Percentiles rank a stretch among this genome's conserved stretches.
These are phyloP conservation scores for Anser cygnoides DNA, from an alignment of 2,113 vertebrate species.

Conservation along the genomic window DNA sequence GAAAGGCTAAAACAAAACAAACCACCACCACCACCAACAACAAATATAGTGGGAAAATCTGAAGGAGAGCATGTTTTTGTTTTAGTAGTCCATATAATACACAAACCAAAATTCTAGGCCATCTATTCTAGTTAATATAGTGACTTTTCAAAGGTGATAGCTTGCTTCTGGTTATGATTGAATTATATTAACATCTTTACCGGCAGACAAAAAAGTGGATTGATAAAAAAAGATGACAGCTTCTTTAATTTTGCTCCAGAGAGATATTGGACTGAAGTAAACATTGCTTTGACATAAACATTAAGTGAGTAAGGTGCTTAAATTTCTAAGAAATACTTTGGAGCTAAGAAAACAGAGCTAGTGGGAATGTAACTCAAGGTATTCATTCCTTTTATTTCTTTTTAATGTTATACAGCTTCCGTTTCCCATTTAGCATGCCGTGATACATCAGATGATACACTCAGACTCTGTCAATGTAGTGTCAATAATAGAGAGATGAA, in stretches of 20 bases:
- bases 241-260: background rate
- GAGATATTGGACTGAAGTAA: background rate
- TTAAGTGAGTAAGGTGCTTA: constrained; percentile 9
- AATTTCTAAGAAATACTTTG: background rate
- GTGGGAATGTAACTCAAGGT: background rate
- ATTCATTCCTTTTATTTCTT: background rate
- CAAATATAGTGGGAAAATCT: background rate
- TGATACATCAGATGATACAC: rapidly evolving
- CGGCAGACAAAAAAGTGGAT: background rate
- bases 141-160: background rate
- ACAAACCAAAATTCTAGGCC: background rate
- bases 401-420: background rate
- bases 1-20: rapidly evolving
- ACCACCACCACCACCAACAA: background rate
- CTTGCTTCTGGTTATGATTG: background rate
- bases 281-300: background rate
- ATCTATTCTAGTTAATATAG: background rate
- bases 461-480: background rate
- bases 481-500: background rate
- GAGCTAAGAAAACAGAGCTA: background rate
- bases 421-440: background rate
- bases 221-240: background rate
- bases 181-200: background rate
- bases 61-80: background rate
- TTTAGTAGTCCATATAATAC: background rate